Conservation (phyloP, 2,888 invertebrate genomes). For the Lithophane socia region DNA sequence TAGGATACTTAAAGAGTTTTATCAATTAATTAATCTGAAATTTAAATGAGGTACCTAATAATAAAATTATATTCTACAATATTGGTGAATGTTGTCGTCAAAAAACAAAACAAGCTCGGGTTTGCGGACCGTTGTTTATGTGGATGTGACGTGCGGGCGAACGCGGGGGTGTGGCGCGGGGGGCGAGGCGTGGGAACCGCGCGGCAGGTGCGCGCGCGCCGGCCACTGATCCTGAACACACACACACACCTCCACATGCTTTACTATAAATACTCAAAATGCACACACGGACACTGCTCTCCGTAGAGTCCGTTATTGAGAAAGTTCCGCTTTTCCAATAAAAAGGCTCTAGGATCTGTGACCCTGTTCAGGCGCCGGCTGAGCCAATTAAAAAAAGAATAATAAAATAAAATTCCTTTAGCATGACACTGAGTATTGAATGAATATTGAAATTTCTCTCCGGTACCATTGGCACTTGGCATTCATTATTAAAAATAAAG, state of each 20-base stretch:
- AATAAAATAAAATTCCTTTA: constrained; percentile 14
- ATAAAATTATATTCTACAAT: constrained; percentile 65
- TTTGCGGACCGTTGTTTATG: constrained; percentile 83
- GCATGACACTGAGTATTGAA: constrained; percentile 15
- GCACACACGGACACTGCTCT: constrained; percentile 69
- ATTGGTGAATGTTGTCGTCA: constrained; percentile 68
- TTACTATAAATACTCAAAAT: constrained; percentile 68
- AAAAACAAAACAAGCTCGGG: constrained; percentile 77
- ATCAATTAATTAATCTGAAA: constrained; percentile 70
- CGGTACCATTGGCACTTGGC: constrained; percentile 40
- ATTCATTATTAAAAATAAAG: constrained; percentile 55
- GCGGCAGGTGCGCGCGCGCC: constrained; percentile 90
- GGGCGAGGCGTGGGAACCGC: constrained; percentile 87
- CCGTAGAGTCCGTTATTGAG: constrained; percentile 80
- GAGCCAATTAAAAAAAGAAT: constrained; percentile 23
- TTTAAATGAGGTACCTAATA: constrained; percentile 65
- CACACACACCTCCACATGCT: constrained; percentile 73
- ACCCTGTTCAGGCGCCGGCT: constrained; percentile 51
- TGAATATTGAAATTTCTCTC: constrained; percentile 33
- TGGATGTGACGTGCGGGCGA: constrained; percentile 85
- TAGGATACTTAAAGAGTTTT: constrained; percentile 57
- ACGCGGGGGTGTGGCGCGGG: constrained; percentile 71
- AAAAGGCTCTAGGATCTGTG: constrained; percentile 63
- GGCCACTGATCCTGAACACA: constrained; percentile 90
- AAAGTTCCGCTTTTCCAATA: constrained; percentile 85